Conservation (phyloP, 2,888 invertebrate species). For the Euzophera pinguis region DNA sequence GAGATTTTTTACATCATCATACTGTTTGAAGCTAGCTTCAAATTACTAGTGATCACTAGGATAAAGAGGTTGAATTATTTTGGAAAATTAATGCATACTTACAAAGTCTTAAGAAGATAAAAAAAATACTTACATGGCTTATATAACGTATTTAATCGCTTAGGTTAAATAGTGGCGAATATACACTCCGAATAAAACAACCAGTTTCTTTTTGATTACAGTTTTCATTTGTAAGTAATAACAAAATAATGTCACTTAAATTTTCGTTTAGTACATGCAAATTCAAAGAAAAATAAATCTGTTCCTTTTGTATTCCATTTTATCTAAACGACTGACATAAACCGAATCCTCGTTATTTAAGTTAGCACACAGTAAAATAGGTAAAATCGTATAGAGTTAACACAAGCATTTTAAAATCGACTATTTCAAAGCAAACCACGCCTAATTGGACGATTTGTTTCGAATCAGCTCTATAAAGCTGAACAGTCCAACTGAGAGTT, state of each 20-base stretch:
- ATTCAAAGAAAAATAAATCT: too few species aligned
- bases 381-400: slow-evolving; percentile 1
- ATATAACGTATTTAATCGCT: too few species aligned
- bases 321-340: not conserved
- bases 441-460: slow-evolving; percentile 11
- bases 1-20: not conserved
- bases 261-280: too few species aligned
- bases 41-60: not conserved
- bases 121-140: too few species aligned
- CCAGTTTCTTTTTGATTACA: too few species aligned
- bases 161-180: too few species aligned
- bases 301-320: too few species aligned
- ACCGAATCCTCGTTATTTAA: not conserved
- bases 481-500: not conserved
- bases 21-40: not conserved
- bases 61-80: not conserved
- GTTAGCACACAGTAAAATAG: not conserved
- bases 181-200: too few species aligned
- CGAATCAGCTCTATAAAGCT: slow-evolving; percentile 5
- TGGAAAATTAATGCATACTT: not conserved
- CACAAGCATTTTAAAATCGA: slow-evolving; percentile 10
- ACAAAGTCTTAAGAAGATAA: too few species aligned
- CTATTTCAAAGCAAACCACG: slow-evolving; percentile 6
- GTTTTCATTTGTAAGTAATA: too few species aligned
- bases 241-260: too few species aligned